These are phyloP conservation scores for Globicephala melas DNA, from an alignment of 2,113 vertebrate species.

Conservation along the genomic window DNA sequence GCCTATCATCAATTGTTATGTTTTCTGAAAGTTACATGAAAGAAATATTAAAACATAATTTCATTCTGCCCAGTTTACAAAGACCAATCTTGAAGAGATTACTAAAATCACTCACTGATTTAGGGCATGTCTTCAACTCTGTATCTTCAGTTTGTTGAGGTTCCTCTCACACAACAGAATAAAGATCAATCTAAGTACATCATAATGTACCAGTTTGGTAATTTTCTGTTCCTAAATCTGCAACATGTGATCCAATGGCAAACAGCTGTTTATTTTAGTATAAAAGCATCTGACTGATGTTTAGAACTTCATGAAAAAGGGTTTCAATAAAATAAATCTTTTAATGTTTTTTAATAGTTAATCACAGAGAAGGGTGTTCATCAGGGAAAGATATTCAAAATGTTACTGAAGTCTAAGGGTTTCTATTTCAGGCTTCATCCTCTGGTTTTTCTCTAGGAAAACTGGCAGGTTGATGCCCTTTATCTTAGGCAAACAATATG, in stretches of 20 bases:
- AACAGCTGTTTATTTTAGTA: conserved; percentile 44
- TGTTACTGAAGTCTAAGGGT: conserved; percentile 71
- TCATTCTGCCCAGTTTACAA: background rate
- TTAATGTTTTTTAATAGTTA: conserved; percentile 40
- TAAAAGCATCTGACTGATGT: background rate
- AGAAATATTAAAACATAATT: background rate
- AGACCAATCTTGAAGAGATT: background rate
- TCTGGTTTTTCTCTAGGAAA: conserved; percentile 74
- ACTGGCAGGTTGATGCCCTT: conserved; percentile 81
- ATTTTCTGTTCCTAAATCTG: background rate
- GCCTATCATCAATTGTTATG: background rate
- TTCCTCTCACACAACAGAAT: background rate
- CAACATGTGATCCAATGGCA: background rate
- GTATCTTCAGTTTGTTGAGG: background rate
- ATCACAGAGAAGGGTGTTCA: conserved; percentile 61
- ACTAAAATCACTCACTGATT: background rate
- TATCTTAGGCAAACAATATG: conserved; percentile 82
- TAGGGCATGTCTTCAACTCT: background rate
- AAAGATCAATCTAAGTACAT: background rate
- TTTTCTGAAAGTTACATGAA: background rate
- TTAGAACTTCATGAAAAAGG: conserved; percentile 37
- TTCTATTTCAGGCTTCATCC: conserved; percentile 79
- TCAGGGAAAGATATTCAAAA: conserved; percentile 66
- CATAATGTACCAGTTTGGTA: background rate
- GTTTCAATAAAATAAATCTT: conserved; percentile 42